Base-by-base conservation (phyloP, 2,797 vertebrate species). In the Pseudomugil tenellus region DNA sequence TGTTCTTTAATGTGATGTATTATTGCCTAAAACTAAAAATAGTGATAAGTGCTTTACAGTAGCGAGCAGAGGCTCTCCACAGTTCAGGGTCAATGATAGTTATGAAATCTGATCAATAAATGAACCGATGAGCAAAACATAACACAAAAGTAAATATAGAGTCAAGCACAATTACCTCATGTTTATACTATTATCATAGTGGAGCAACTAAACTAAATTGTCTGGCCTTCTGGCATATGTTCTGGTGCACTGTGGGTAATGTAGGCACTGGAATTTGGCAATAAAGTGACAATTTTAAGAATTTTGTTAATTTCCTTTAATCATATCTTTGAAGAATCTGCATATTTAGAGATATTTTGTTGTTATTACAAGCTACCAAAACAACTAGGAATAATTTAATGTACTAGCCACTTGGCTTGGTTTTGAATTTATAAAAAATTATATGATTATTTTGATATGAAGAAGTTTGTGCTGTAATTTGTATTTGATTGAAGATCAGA, bases 241-340 rank as follows among this genome's bases (percentile, higher is more conserved):
- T 21, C 2, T 1, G 52, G 49, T 67, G 58, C 65, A 60, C 59
- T 72, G 26, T 26, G 60, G 49, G 32, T 63, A 69, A 60, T 51
- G 49, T 57, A 17, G 13, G 54, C 39, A 2, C 2, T 28, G 48
- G 7, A 34, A 37, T 39, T 17, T n/a, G 41, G 41, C 41, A 46
- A 46, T 12, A 46, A 46, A 46, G 41, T 7, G 9, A 46, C 2
- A 39, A 14, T 39, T 39, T 39, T 4, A 39, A 39, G 13, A 39
- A 39, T 3, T 39, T 14, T 39, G 13, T 39, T 5, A n/a, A n/a
- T 14, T 16, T 7, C 16, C 16, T 39, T 39, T 9, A 2, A 41
- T 39, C 37, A 14, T 39, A 39, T 3, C 13, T 16, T 12, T 35
- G 8, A 4, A 39, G 13, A 16, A 39, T 16, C 6, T 7, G 6